Conservation (phyloP, 1,140 invertebrate genomes). For the Saccostrea cuccullata region DNA sequence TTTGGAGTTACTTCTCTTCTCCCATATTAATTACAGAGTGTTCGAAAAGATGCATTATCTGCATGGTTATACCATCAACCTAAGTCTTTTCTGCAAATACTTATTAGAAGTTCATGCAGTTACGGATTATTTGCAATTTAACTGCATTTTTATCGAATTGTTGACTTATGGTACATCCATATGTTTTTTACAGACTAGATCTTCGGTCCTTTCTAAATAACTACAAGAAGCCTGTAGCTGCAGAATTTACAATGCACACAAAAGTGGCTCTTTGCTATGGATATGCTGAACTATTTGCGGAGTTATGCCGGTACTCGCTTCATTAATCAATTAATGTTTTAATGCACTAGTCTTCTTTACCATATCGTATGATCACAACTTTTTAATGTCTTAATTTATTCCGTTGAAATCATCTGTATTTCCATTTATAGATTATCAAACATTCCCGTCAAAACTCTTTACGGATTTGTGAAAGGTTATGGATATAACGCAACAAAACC, state of each 20-base stretch:
- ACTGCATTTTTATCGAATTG: too few relatives aligned
- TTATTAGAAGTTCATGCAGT: too few relatives aligned
- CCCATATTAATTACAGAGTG: too few relatives aligned
- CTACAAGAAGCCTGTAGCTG: neutral
- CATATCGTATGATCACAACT: neutral
- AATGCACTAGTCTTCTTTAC: neutral
- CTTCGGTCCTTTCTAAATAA: neutral
- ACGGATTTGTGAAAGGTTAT: slow-evolving; percentile 96
- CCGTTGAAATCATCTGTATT: neutral
- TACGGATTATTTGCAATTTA: too few relatives aligned
- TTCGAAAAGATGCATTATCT: too few relatives aligned
- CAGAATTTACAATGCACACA: slow-evolving; percentile 6
- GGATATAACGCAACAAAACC: slow-evolving; percentile 96
- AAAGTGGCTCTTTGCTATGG: neutral
- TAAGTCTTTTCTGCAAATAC: too few relatives aligned
- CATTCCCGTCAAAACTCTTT: slow-evolving; percentile 58
- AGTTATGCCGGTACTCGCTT: slow-evolving; percentile 12
- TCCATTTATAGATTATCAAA: slow-evolving; percentile 48
- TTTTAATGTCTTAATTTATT: too few relatives aligned
- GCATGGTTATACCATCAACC: too few relatives aligned
- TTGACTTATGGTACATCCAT: too few relatives aligned
- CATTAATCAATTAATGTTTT: too few relatives aligned
- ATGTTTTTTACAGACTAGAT: neutral
- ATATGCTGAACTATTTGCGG: neutral
- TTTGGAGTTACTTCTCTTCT: too few relatives aligned